These are phyloP conservation scores for Mobula birostris DNA, from an alignment of 2,113 vertebrate species.

Conservation along the genomic window DNA sequence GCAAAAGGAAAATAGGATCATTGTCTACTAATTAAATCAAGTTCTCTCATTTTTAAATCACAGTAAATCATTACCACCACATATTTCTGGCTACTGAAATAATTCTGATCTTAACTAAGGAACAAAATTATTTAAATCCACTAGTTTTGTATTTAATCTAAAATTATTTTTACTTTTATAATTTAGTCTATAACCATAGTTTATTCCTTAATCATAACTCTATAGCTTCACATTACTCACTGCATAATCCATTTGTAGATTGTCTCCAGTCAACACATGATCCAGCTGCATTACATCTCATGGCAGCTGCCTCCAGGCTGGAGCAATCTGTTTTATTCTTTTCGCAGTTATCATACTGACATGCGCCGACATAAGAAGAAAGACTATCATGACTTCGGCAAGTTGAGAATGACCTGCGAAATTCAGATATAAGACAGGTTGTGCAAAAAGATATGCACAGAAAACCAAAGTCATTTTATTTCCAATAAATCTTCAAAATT, in stretches of 20 bases:
- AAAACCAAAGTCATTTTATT: neutral
- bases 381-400: neutral
- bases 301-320: neutral
- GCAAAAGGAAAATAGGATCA: neutral
- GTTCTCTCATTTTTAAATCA: neutral
- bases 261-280: constrained; percentile 5
- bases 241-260: constrained; percentile 24
- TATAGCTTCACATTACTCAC: neutral
- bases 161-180: neutral
- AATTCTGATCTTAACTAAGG: neutral
- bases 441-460: neutral
- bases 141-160: neutral
- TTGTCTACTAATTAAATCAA: neutral
- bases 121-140: neutral
- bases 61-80: neutral
- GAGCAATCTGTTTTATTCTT: neutral
- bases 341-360: neutral
- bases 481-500: neutral
- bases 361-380: neutral
- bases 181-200: neutral
- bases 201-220: neutral
- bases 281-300: neutral
- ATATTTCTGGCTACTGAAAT: neutral
- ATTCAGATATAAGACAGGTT: neutral
- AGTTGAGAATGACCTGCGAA: neutral